phyloP scores from a whole-genome alignment of 2,888 invertebrate species.

The Caenorhabditis sp. region DNA sequence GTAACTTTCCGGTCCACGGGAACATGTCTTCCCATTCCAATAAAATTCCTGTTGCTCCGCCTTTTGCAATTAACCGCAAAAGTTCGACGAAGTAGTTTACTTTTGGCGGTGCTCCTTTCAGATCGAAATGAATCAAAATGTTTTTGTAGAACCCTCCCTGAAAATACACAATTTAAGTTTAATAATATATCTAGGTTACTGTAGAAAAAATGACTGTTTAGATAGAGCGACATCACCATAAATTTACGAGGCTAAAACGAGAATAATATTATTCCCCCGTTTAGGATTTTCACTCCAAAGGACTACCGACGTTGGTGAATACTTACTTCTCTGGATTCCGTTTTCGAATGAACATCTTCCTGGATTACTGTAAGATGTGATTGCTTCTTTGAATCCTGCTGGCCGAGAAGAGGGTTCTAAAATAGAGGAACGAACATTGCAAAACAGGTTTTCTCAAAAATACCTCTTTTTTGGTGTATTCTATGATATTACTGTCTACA shows the following conservation, averaged over 20 bases:
- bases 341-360: neutral
- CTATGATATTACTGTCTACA: conserved; percentile 1
- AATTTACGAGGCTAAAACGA: no score
- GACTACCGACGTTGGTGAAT: no score
- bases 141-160: conserved; percentile 68
- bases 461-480: conserved; percentile 20
- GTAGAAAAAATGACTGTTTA: no score
- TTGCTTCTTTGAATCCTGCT: neutral
- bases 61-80: conserved; percentile 83
- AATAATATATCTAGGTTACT: no score
- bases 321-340: conserved; percentile 32
- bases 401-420: conserved; percentile 24
- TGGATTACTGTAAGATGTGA: no score
- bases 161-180: neutral
- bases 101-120: conserved; percentile 89
- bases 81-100: conserved; percentile 82
- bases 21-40: conserved; percentile 93
- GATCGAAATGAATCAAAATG: conserved; percentile 87
- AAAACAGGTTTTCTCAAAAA: neutral
- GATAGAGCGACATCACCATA: no score
- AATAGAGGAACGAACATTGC: neutral
- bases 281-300: no score
- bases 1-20: conserved; percentile 84
- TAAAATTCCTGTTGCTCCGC: conserved; percentile 86
- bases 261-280: no score